Conservation (phyloP, 2,797 vertebrate genomes). For the Loriculus beryllinus region DNA sequence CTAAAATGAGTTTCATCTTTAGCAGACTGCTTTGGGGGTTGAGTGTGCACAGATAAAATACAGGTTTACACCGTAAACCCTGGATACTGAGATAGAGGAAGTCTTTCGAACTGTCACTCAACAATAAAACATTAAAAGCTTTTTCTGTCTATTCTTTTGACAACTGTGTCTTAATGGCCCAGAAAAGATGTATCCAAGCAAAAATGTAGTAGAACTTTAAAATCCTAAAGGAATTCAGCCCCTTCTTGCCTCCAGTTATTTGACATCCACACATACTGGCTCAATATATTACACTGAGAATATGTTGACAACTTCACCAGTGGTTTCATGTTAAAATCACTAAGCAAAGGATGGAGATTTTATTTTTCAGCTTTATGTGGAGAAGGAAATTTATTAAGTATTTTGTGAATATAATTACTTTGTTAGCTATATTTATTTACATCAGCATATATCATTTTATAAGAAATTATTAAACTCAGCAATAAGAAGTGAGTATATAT, state of each 20-base stretch:
- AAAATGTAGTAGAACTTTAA: slow-evolving; percentile 24
- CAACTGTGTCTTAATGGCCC: slow-evolving; percentile 50
- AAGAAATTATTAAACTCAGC: neutral
- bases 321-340: slow-evolving; percentile 43
- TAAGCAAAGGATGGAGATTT: neutral
- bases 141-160: slow-evolving; percentile 52
- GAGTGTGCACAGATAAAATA: neutral
- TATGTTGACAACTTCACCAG: neutral
- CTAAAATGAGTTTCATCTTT: neutral
- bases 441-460: neutral
- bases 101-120: slow-evolving; percentile 40
- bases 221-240: slow-evolving; percentile 48
- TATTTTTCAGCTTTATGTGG: neutral
- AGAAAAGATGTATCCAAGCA: slow-evolving; percentile 46
- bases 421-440: slow-evolving; percentile 44
- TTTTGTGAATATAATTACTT: slow-evolving; percentile 20
- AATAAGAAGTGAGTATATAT: neutral
- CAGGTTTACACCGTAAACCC: neutral
- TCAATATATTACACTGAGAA: slow-evolving; percentile 23
- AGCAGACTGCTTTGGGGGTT: neutral
- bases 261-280: slow-evolving; percentile 10
- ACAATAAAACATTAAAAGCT: slow-evolving; percentile 48
- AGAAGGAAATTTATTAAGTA: slow-evolving; percentile 35
- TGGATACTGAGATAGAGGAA: neutral
- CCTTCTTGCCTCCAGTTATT: slow-evolving; percentile 40